Base-by-base conservation (phyloP, 2,888 invertebrate genomes). In the Aethes cnicana region DNA sequence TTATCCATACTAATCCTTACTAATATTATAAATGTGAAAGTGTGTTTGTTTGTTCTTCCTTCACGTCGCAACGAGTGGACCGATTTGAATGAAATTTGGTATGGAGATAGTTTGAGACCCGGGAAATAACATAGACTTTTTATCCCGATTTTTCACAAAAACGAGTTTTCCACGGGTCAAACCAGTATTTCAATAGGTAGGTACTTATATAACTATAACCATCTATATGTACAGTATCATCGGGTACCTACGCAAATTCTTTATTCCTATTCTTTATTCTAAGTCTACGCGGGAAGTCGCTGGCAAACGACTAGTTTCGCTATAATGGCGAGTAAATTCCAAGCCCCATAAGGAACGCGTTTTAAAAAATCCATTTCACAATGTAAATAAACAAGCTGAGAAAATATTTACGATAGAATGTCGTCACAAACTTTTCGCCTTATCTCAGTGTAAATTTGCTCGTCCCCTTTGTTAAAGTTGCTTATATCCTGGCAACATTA, bases 401-500 rank as follows among this genome's bases (percentile, higher is more conserved):
- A 50, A 36, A 42, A 52, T 46, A 42, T 46, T 52, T 46, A 52
- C 35, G 46, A 47, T 47, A 42, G 26, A 47, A 52, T 28, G 37
- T 46, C 46, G 33, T 41, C 46, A 41, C 52, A 39, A 49, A 55
- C 44, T 47, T 56, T 56, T 56, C 55, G 43, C 46, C 47, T 49
- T 56, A 57, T 59, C 61, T 61, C 43, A 21, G 25, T 43, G 49
- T 60, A 56, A 60, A 53, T 54, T 53, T 53, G 42, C 48, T 25
- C 48, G 42, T 62, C 57, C 54, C 68, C 63, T 73, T 74, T 77
- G 71, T 77, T 69, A 68, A 74, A 74, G 65, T 77, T 74, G 65
- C 69, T 69, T 73, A 75, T 68, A 74, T 73, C 68, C 69, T 66
- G 73, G 74, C 68, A 76, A 75, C 72, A 79, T 81, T 81, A 81